A percentile compares a stretch with the other conserved stretches of the same genome.
phyloP scores from a whole-genome alignment of 1,140 invertebrate genomes.

The Aporrectodea caliginosa region DNA sequence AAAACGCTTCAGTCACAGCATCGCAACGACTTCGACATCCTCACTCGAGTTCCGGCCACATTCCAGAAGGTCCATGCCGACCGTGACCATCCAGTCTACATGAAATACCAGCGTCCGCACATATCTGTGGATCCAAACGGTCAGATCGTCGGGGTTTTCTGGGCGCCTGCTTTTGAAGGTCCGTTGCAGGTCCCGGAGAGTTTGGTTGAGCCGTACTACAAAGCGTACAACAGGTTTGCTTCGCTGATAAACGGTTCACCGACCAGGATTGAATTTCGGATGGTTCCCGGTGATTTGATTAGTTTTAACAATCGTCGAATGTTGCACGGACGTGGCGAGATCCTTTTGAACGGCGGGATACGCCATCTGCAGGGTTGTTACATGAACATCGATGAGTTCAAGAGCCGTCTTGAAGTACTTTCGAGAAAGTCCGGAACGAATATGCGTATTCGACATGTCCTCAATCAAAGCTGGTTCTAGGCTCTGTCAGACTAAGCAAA shows the following conservation, averaged over 20 bases:
- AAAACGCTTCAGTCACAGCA: slow-evolving; percentile 41
- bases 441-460: slow-evolving; percentile 37
- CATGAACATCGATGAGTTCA: slow-evolving; percentile 50
- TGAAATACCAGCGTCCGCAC: slow-evolving; percentile 47
- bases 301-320: slow-evolving; percentile 50
- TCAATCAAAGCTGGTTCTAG: slow-evolving; percentile 43
- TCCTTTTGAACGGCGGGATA: slow-evolving; percentile 43
- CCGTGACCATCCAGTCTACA: slow-evolving; percentile 45
- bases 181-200: slow-evolving; percentile 43
- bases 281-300: slow-evolving; percentile 45
- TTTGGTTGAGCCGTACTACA: slow-evolving; percentile 42
- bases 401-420: slow-evolving; percentile 40
- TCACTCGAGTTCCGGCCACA: slow-evolving; percentile 45
- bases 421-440: slow-evolving; percentile 35
- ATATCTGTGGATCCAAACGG: slow-evolving; percentile 37
- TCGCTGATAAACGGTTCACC: slow-evolving; percentile 38
- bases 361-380: slow-evolving; percentile 50
- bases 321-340: slow-evolving; percentile 44
- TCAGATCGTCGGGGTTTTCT: slow-evolving; percentile 45
- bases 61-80: slow-evolving; percentile 51
- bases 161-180: slow-evolving; percentile 51
- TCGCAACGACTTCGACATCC: slow-evolving; percentile 41
- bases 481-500: not conserved
- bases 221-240: slow-evolving; percentile 46
- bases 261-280: slow-evolving; percentile 36